Evolutionary conservation across 2,888 invertebrate genomes (phyloP), one percentile per base, ranked within the genome.

Genomic region (Hemithea aestivaria): DNA sequence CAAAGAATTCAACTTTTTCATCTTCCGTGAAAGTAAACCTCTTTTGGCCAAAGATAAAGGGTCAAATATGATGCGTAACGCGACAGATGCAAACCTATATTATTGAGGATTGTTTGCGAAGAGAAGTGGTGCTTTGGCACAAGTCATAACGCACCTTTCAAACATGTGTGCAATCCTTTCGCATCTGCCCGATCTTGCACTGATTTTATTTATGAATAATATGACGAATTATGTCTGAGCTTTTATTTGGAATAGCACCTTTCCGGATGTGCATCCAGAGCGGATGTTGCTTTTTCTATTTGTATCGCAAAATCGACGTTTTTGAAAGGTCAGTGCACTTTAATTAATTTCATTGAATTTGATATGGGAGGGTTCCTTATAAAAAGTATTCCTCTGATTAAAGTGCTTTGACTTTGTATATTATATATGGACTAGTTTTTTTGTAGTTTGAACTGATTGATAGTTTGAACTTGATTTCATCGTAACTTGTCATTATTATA

Each of bases 181-280:
- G 63, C 84, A 87, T 85, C 85, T 82, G 82, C 48, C 34, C 33
- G 40, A 40, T 45, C 44, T 42, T 46, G 49, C 82, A 81, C 81
- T 81, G 83, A 84, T 84, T 84, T 78, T 80, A 82, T 81, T 73
- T 80, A 77, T 82, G 82, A 84, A 83, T 81, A 81, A 83, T 85
- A 84, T 87, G 85, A 84, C 83, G 85, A 87, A 84, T 81, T 82
- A 82, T 81, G 64, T 62, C 63, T 66, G 62, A 53, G 60, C 79
- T 66, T 79, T 85, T 82, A 82, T 82, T 63, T 70, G 73, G 66
- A 62, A 64, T 72, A 65, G 62, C 85, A 87, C 85, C 85, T 87
- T 87, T 75, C 79, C 85, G 85, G 85, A 85, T 85, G 82, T 73
- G 58, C 63, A 56, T 67, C 62, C 69, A 65, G 67, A 66, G 68